phyloP scores from a whole-genome alignment of 2,888 invertebrate species.

The Labia minor region DNA sequence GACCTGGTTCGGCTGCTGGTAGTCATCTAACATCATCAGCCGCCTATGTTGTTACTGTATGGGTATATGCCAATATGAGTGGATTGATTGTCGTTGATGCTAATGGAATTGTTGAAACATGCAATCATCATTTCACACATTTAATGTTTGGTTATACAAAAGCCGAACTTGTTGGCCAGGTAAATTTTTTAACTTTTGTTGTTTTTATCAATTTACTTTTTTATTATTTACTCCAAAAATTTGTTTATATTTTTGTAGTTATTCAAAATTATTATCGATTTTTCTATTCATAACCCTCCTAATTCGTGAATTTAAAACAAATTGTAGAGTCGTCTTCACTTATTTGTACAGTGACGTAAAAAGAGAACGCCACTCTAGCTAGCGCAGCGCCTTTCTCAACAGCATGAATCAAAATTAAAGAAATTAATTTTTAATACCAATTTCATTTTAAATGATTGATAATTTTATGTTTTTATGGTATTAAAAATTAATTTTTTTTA shows the following conservation, averaged over 20 bases:
- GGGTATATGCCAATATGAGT: conserved; percentile 47
- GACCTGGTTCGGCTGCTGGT: conserved; percentile 7
- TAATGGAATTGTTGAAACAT: conserved; percentile 50
- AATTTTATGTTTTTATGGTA: too few relatives aligned
- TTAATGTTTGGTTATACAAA: conserved; percentile 53
- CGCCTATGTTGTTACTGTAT: conserved; percentile 23
- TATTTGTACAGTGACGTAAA: too few relatives aligned
- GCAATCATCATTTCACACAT: conserved; percentile 56
- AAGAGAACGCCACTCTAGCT: too few relatives aligned
- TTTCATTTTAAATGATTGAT: too few relatives aligned
- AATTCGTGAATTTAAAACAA: too few relatives aligned
- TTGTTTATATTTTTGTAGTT: neutral
- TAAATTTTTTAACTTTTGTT: conserved; percentile 25
- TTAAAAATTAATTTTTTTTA: too few relatives aligned
- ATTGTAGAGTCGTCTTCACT: too few relatives aligned
- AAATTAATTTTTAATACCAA: too few relatives aligned
- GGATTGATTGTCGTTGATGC: conserved; percentile 53
- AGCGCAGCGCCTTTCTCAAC: too few relatives aligned
- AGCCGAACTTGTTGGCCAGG: conserved; percentile 46
- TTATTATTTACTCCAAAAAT: neutral
- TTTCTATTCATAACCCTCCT: too few relatives aligned
- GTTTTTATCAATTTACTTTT: neutral
- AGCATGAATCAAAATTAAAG: too few relatives aligned
- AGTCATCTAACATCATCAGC: neutral
- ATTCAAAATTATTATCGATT: too few relatives aligned